Evolutionary conservation across 2,888 invertebrate genomes (phyloP).

Genomic region (Habroteleia sp.): DNA sequence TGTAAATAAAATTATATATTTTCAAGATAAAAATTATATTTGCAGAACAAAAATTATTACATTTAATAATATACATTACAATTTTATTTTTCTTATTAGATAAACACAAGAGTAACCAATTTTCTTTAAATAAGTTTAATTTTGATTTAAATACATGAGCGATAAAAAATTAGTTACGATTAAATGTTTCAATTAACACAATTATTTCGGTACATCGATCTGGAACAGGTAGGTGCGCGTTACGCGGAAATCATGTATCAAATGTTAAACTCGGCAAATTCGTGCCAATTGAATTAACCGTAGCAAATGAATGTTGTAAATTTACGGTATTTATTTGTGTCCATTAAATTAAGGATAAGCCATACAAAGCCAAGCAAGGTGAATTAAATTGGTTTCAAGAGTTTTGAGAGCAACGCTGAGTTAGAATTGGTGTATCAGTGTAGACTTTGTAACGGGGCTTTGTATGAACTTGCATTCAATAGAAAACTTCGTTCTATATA

Average conservation of each 20-base stretch:
- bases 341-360: slow-evolving; percentile 44
- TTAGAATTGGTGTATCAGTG: slow-evolving; percentile 40
- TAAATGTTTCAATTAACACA: slow-evolving; percentile 16
- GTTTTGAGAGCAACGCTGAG: slow-evolving; percentile 43
- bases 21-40: no score
- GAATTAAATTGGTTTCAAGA: slow-evolving; percentile 51
- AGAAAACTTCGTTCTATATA: slow-evolving; percentile 54
- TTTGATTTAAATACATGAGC: no score
- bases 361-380: slow-evolving; percentile 25
- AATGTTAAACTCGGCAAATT: slow-evolving; percentile 35
- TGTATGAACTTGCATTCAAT: slow-evolving; percentile 52
- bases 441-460: slow-evolving; percentile 48
- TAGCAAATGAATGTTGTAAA: slow-evolving; percentile 26
- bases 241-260: slow-evolving; percentile 12
- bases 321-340: slow-evolving; percentile 37
- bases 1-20: no score
- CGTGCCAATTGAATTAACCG: slow-evolving; percentile 15
- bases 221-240: neutral
- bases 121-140: no score
- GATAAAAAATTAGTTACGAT: slow-evolving; percentile 1
- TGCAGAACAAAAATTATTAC: no score
- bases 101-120: no score
- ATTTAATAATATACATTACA: no score
- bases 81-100: no score
- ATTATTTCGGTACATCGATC: slow-evolving; percentile 22